These are phyloP conservation scores for Astreopora myriophthalma DNA, from an alignment of 64 coral and sea anemone species.

Conservation along the genomic window DNA sequence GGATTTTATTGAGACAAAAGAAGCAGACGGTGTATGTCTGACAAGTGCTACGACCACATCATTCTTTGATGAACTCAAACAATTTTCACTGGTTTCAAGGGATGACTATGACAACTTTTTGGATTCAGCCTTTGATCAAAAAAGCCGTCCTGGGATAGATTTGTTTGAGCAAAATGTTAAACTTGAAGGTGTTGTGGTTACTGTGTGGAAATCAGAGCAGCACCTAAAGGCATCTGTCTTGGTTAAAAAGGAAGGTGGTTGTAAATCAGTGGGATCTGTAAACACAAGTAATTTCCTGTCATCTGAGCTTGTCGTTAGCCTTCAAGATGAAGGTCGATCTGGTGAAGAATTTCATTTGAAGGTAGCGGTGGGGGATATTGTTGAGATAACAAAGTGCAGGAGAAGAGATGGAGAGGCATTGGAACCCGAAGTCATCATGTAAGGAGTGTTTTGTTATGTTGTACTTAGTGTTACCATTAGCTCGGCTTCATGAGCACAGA, in stretches of 20 bases:
- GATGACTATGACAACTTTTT: not conserved
- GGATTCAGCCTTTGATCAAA: not conserved
- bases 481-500: too few species aligned
- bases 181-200: not conserved
- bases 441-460: not conserved
- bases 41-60: not conserved
- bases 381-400: not conserved
- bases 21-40: not conserved
- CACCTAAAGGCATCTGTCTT: not conserved
- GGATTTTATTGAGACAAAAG: not conserved
- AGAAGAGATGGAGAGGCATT: not conserved
- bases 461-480: not conserved
- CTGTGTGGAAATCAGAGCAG: not conserved
- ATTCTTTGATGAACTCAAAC: slow-evolving; percentile 7
- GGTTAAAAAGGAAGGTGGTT: not conserved
- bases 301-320: not conserved
- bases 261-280: not conserved
- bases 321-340: not conserved
- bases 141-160: not conserved
- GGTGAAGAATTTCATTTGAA: not conserved
- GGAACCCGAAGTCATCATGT: slow-evolving; percentile 13
- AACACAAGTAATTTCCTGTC: not conserved
- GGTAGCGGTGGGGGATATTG: not conserved
- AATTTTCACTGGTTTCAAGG: not conserved
- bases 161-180: slow-evolving; percentile 15